Percentiles rank a stretch among this genome's conserved stretches.
Evolutionary conservation across 1,140 invertebrate genomes (phyloP).

Genomic region (Colletes gigas): DNA sequence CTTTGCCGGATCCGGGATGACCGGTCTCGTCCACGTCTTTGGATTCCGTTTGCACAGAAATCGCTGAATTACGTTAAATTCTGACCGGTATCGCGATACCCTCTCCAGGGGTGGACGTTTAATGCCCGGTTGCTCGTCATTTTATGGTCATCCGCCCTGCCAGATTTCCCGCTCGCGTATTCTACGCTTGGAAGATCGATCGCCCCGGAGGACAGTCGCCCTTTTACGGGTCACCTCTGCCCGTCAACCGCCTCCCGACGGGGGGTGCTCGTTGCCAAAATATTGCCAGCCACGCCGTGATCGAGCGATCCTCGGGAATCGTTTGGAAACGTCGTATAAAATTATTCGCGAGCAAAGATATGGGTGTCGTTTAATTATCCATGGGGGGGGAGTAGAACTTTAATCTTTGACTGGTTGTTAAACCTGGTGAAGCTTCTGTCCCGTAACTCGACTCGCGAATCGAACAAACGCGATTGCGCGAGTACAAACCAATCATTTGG

Average conservation of each 20-base stretch:
- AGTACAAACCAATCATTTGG: conserved; percentile 60
- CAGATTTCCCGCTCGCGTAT: conserved; percentile 6
- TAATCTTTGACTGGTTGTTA: too few relatives aligned
- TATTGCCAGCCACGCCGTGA: conserved; percentile 43
- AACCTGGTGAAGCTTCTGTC: not conserved
- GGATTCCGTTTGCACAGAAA: conserved; percentile 74
- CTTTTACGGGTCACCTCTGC: not conserved
- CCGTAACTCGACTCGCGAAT: not conserved
- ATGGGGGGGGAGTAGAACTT: too few relatives aligned
- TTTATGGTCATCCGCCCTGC: conserved; percentile 36
- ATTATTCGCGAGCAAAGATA: too few relatives aligned
- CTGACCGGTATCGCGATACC: conserved; percentile 22
- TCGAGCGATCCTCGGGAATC: conserved; percentile 6
- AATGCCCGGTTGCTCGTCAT: conserved; percentile 39
- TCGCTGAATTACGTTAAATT: conserved; percentile 79
- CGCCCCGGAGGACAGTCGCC: conserved; percentile 26
- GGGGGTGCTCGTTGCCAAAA: conserved; percentile 44
- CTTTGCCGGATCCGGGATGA: conserved; percentile 62
- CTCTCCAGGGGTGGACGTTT: conserved; percentile 33
- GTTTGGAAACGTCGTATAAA: too few relatives aligned
- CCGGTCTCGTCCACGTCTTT: conserved; percentile 37
- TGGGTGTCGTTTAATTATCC: too few relatives aligned
- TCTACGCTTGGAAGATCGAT: conserved; percentile 51
- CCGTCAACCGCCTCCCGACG: not conserved
- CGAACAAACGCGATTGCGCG: conserved; percentile 35